Base-by-base conservation (phyloP, 53 echinoderm and acorn worm genomes). In the Temnopleurus reevesii region DNA sequence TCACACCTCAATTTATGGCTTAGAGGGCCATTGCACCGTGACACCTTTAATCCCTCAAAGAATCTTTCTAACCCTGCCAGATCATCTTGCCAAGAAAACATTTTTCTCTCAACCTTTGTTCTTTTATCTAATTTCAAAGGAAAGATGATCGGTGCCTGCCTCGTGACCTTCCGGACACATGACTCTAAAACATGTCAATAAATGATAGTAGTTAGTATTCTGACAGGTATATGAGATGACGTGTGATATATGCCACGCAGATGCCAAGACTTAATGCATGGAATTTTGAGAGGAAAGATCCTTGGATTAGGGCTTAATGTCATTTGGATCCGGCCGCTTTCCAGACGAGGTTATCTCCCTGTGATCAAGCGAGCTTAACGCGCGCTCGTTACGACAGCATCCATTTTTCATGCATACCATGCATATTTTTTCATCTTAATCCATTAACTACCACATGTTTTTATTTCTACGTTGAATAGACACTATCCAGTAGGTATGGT, bases 211-310 rank as follows among this genome's bases (percentile, higher is more conserved):
- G 34, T 45, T 45, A 44, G 77, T 24, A 77, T 45, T 77, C 44
- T 77, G 77, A 45, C 77, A 77, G 77, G 25, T 77, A 24, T 23
- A 12, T 12, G 24, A 44, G 24, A 41, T 10, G 9, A 45, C 44
- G 77, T 77, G 44, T 77, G 77, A 77, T 77, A 77, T 43, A 77
- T 77, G 77, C 77, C 43, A 77, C 45, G 44, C 77, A 77, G 45
- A 77, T 77, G 77, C 26, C 21, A 7, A 45, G n/a, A 19, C 45
- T 24, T 77, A 43, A 77, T 45, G 21, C 44, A 77, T 43, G 77
- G 77, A 77, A 77, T 44, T 77, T 45, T 77, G 31, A 44, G 77
- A 77, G 25, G 45, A 77, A 24, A 44, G 77, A n/a, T 77, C 44
- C 43, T 26, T 44, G 45, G 77, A 77, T 77, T 77, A 77, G 21